Evolutionary conservation across 2,888 invertebrate genomes (phyloP), one percentile per base, ranked within the genome.

Genomic region (Sussaba pulchella): DNA sequence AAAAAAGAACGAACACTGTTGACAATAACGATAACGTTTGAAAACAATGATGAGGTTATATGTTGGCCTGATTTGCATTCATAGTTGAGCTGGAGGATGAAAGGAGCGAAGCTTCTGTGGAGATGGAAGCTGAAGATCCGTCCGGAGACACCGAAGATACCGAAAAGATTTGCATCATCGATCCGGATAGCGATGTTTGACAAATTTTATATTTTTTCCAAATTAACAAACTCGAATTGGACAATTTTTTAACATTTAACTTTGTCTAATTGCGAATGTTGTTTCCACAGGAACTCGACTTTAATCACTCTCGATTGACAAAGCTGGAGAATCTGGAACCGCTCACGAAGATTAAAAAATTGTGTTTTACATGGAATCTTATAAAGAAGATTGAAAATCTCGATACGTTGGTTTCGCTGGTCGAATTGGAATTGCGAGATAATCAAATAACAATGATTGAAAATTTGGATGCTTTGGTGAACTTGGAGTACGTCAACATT

Each of bases 311-410:
- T 61, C 94, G 97, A 84, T 95, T 99, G 82, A 96, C 95, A 1
- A 96, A 96, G 91, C 94, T 99, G 81, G 96, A 97, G 88, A 96
- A 98, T 89, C 93, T 99, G 81, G 97, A 98, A 88, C 95, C 95
- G 0, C 92, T 98, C 24, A 94, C 93, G 43, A 94, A 95, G 83
- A 94, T 98, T 50, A 95, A 98, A 93, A 95, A 95, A 80, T 92
- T 99, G 36, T 98, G 96, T 89, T 93, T 99, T 71, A 94, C 99
- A 50, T 99, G 99, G 97, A 99, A 99, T 93, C 93, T 99, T 9
- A 97, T 99, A 14, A 98, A 97, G 89, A 96, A 96, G 91, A 98
- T 99, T 85, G 98, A 99, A 91, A 98, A 98, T 88, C 92, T 99
- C 31, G 92, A 94, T 63, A 95, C 95, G 0, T 93, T 99, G 19